Percentiles rank a stretch among this genome's conserved stretches.
Conservation (phyloP, 2,113 vertebrate species). For the Lucifuga dentata region DNA sequence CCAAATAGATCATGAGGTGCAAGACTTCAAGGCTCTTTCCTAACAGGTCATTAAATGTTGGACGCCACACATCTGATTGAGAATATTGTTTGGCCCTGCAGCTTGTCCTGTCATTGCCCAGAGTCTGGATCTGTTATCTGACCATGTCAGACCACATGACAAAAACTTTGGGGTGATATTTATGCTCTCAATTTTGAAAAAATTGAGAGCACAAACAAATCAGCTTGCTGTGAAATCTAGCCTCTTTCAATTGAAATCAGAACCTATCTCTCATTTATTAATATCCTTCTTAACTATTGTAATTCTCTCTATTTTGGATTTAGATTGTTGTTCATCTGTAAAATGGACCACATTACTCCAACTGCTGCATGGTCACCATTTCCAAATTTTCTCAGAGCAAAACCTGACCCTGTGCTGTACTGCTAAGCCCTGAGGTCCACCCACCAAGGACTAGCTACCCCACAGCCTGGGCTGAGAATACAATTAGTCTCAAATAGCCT, state of each 20-base stretch:
- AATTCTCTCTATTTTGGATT: not conserved
- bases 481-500: constrained; percentile 7
- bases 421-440: constrained; percentile 58
- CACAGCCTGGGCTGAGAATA: constrained; percentile 19
- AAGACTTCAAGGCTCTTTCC: constrained; percentile 3
- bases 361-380: constrained; percentile 59
- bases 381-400: constrained; percentile 32
- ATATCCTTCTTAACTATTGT: not conserved
- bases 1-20: constrained; percentile 7
- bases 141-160: constrained; percentile 38
- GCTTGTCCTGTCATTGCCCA: constrained; percentile 25
- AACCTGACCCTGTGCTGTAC: constrained; percentile 41
- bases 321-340: constrained; percentile 19
- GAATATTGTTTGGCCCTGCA: constrained; percentile 48
- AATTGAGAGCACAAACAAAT: no score
- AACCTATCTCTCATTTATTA: not conserved
- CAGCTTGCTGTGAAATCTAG: constrained; percentile 23
- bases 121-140: constrained; percentile 31
- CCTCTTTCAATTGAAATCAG: constrained; percentile 17
- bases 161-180: constrained; percentile 43
- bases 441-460: constrained; percentile 45
- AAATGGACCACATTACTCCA: constrained; percentile 4
- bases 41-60: constrained; percentile 27
- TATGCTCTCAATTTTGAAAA: constrained; percentile 32
- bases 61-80: constrained; percentile 18